phyloP scores from a whole-genome alignment of 1,140 invertebrate species.

The Drosophila nebulosa region DNA sequence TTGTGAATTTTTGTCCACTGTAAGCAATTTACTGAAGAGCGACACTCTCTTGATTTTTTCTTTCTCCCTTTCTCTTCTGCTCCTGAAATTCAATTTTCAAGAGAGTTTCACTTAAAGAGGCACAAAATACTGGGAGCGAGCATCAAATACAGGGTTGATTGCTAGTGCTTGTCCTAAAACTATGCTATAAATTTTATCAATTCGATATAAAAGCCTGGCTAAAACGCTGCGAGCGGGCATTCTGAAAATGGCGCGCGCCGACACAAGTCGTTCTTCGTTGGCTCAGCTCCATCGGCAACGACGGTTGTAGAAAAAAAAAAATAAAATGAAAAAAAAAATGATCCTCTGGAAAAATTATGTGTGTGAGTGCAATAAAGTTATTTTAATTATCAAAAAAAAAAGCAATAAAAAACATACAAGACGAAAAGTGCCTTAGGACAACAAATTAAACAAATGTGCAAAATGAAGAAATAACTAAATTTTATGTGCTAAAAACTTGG shows the following conservation, averaged over 20 bases:
- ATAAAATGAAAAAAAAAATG: background rate
- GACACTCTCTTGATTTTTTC: background rate
- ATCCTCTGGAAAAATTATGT: background rate
- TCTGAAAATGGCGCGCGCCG: background rate
- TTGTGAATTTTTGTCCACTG: background rate
- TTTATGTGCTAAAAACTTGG: slow-evolving; percentile 36
- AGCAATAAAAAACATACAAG: slow-evolving; percentile 34
- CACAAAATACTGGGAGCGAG: too few relatives aligned
- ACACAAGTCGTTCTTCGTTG: slow-evolving; percentile 48
- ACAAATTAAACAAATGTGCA: slow-evolving; percentile 34
- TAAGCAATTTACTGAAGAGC: background rate
- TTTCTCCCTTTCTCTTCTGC: background rate
- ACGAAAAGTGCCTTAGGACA: slow-evolving; percentile 30
- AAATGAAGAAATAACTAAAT: slow-evolving; percentile 44
- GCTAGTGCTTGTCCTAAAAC: too few relatives aligned
- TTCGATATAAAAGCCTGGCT: background rate
- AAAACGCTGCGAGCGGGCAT: background rate
- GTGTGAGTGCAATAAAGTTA: slow-evolving; percentile 17
- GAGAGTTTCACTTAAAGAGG: too few relatives aligned
- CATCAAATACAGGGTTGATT: too few relatives aligned
- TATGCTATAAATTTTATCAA: too few relatives aligned
- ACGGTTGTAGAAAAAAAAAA: slow-evolving; percentile 45
- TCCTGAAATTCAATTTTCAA: too few relatives aligned
- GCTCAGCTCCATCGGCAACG: slow-evolving; percentile 57
- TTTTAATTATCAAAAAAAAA: slow-evolving; percentile 25